Evolutionary conservation across 2,888 invertebrate species (phyloP), one percentile per base, ranked within the genome.

Genomic region (Exephanes ischioxanthus): DNA sequence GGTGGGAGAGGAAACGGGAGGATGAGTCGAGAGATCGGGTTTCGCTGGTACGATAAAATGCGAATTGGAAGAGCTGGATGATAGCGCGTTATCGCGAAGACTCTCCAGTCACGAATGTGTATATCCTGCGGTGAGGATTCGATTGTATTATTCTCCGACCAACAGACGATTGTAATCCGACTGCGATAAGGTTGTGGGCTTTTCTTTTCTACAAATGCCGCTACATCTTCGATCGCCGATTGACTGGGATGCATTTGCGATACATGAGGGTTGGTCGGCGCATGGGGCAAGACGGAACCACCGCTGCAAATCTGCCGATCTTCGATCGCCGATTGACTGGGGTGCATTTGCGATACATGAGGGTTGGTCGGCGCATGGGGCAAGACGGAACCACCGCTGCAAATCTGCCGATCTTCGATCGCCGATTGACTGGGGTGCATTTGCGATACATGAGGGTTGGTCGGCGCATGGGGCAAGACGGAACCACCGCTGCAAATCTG

Each of bases 61-160:
- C 66, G 85, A 85, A 85, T 85, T 83, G 79, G 80, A 85, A 80
- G 80, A 85, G 80, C 61, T 76, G 83, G 79, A 77, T 80, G 85
- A 85, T 85, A 85, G 85, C 70, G 70, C 75, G 83, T 85, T 85
- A 85, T 83, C 83, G 51, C 33, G 33, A 45, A 19, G 51, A 66
- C 37, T 80, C 45, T 58, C 41, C 14, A 80, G 76, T 76, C 76
- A 77, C 71, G 83, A 83, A 85, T 30, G 16, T 33, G 76, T 72
- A 22, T 63, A 61, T 51, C 70, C 67, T 66, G 48, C 30, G 26
- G 5, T 19, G 53, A 30, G 53, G 55, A 67, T 48, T 58, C 37
- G 55, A 78, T 73, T 66, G 53, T 85, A 80, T 80, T 63, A 77
- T 83, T 85, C 76, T 70, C 73, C 81, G 71, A 75, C 48, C 55